Evolutionary conservation across 2,888 invertebrate genomes (phyloP).

Genomic region (Torymus auratus): DNA sequence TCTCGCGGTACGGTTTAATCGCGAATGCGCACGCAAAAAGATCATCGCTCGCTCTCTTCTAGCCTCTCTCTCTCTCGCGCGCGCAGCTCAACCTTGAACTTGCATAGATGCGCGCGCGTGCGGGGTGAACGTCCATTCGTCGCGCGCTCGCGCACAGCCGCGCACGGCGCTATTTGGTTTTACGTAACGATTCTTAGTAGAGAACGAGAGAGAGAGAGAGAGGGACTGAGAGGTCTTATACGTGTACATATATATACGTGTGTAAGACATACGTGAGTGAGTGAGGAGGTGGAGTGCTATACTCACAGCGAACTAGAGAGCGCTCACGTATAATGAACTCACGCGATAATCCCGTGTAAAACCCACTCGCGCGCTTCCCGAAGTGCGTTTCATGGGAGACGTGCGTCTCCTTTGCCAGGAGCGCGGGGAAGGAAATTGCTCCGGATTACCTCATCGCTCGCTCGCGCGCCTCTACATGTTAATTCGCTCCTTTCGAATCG

Average conservation of each 20-base stretch:
- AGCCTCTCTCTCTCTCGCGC: too few relatives aligned
- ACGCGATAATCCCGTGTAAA: slow-evolving; percentile 71
- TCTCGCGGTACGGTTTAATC: slow-evolving; percentile 36
- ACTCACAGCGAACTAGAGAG: slow-evolving; percentile 8
- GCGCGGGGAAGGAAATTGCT: slow-evolving; percentile 70
- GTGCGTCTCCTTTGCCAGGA: slow-evolving; percentile 29
- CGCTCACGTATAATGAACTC: slow-evolving; percentile 70
- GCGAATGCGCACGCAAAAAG: slow-evolving; percentile 47
- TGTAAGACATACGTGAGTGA: background rate
- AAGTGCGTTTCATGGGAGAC: slow-evolving; percentile 65
- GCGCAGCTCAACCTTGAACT: slow-evolving; percentile 55
- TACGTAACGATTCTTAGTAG: slow-evolving; percentile 65
- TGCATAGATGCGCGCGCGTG: slow-evolving; percentile 25
- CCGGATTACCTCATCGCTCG: slow-evolving; percentile 67
- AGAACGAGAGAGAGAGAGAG: too few relatives aligned
- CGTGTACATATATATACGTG: too few relatives aligned
- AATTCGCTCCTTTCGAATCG: slow-evolving; percentile 43
- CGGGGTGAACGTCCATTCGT: slow-evolving; percentile 56
- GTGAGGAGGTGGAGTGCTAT: background rate
- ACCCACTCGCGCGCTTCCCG: slow-evolving; percentile 64
- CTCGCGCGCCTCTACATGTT: slow-evolving; percentile 39
- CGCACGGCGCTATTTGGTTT: slow-evolving; percentile 62
- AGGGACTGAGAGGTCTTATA: too few relatives aligned
- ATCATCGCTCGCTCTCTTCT: slow-evolving; percentile 36
- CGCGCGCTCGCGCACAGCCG: slow-evolving; percentile 19